phyloP scores from a whole-genome alignment of 2,113 vertebrate species.

The Benitochromis conjunctus region DNA sequence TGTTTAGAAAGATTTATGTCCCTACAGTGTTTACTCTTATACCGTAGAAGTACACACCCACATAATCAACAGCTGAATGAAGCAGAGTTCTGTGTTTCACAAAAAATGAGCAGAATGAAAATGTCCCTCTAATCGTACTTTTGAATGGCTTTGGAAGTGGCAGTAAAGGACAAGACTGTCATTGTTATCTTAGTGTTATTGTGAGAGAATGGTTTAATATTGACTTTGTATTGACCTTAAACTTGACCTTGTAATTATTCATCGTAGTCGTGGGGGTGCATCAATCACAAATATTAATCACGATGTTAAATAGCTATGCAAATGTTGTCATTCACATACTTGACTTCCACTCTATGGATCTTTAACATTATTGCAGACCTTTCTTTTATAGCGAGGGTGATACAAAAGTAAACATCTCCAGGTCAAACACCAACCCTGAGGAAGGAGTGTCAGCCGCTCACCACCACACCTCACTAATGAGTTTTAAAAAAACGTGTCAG shows the following conservation, averaged over 20 bases:
- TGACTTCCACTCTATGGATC: background rate
- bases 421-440: slow-evolving; percentile 4
- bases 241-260: background rate
- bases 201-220: background rate
- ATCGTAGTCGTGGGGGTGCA: background rate
- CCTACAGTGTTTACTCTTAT: background rate
- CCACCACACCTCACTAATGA: slow-evolving; percentile 37
- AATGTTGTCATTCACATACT: background rate
- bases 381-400: background rate
- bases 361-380: background rate
- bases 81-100: background rate
- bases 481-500: slow-evolving; percentile 42
- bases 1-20: background rate
- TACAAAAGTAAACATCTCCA: background rate
- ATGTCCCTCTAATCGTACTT: background rate
- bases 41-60: background rate
- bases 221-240: background rate
- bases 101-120: background rate
- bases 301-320: background rate
- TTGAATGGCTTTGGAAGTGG: slow-evolving; percentile 13
- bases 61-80: background rate
- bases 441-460: slow-evolving; percentile 12
- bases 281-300: background rate
- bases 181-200: background rate
- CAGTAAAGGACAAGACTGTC: background rate